Base-by-base conservation (phyloP, 1,140 invertebrate genomes). In the Asbolus verrucosus region DNA sequence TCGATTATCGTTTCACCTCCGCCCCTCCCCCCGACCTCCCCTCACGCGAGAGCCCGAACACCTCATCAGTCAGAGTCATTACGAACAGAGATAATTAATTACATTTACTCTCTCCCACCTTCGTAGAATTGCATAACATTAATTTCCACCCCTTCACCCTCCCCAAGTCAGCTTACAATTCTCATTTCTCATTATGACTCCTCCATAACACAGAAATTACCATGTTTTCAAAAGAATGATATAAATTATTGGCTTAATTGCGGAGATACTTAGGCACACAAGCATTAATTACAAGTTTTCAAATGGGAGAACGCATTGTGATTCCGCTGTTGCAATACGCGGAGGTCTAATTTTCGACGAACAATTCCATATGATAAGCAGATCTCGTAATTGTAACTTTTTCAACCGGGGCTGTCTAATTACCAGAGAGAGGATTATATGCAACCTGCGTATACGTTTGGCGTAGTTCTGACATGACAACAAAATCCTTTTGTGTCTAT, bases 31-130 rank as follows among this genome's bases (percentile, higher is more conserved):
- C 67, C 70, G 11, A n/a, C n/a, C 31, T 46, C 59, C 66, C 67
- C 38, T 39, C 71, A 18, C 67, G 33, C 21, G 41, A 15, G 69
- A 71, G 73, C 74, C 78, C 75, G 75, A 79, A 81, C 80, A 81
- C 79, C 80, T 81, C 80, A 81, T 81, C 80, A 81, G 80, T 81
- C 80, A 81, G 80, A 81, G 80, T 81, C 80, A 81, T 81, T 81
- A 81, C 79, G 76, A 81, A 80, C 79, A 79, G 79, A 81, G 79
- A 81, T 81, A 81, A 81, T 81, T 81, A 81, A 81, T 81, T 81
- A 81, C 80, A 81, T 81, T 81, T 81, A 81, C 78, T 81, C 79
- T 74, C 75, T 79, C 78, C 79, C 75, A 81, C 80, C 79, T 81
- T 81, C 79, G 74, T 75, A 81, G 80, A 81, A 81, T 81, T 81